Evolutionary conservation across 2,888 invertebrate genomes (phyloP), one percentile per base, ranked within the genome.

Genomic region (Lepidochrysops patricia): DNA sequence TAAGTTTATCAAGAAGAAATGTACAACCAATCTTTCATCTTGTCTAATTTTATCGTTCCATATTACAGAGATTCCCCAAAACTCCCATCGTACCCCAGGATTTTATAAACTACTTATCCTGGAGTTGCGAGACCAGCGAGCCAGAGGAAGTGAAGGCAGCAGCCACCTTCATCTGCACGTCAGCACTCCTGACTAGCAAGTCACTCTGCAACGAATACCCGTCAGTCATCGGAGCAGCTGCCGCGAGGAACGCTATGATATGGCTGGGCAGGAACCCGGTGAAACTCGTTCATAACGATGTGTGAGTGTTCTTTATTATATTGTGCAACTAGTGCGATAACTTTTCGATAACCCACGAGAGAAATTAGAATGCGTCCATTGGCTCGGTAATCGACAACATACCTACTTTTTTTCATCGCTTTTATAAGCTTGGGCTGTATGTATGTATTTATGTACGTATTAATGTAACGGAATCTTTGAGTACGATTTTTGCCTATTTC

Each of bases 1-100:
- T n/a, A n/a, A n/a, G n/a, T n/a, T n/a, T n/a, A n/a, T n/a, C n/a
- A n/a, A n/a, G n/a, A 37, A 4, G 4, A 12, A 13, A 2, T 37
- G n/a, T 29, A 29, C 7, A 7, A 7, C 23, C 15, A 13, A 3
- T 4, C 9, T 6, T 15, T 9, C 1, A n/a, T 52, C 12, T 6
- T 15, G 7, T 6, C 15, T 0, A 43, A 25, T 34, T 5, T 13
- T n/a, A n/a, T n/a, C n/a, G n/a, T n/a, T n/a, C 6, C 7, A 9
- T 19, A 19, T 4, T 43, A 9, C 74, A 87, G 87, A 73, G 72
- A 59, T 85, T 79, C 57, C 84, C 84, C 0, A 29, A 60, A 0
- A 79, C 77, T 37, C 84, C 86, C 1, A 72, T 85, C 0, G 67
- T 84, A 0, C 73, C 82, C 0, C 80, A 86, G 60, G 86, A 88